Percentiles rank a stretch among this genome's conserved stretches.
phyloP scores from a whole-genome alignment of 2,888 invertebrate species.

The Neoascia interrupta region DNA sequence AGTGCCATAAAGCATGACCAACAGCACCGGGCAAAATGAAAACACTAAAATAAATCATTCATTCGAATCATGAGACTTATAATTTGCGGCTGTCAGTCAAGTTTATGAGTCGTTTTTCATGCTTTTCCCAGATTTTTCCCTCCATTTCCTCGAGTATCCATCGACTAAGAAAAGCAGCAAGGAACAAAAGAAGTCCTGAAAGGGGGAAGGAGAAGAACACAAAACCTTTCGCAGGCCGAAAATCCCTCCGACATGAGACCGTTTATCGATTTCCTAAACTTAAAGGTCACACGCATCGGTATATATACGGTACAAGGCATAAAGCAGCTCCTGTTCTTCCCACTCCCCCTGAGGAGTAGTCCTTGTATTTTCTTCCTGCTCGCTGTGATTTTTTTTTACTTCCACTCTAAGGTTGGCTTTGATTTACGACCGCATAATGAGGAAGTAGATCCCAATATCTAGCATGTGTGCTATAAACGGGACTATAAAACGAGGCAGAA shows the following conservation, averaged over 20 bases:
- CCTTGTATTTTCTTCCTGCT: too few species aligned
- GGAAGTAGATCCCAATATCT: constrained; percentile 39
- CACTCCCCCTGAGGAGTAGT: constrained; percentile 2
- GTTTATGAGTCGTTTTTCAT: constrained; percentile 54
- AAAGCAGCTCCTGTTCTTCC: neutral
- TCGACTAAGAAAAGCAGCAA: too few species aligned
- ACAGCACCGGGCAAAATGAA: constrained; percentile 18
- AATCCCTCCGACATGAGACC: constrained; percentile 30
- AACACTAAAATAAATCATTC: constrained; percentile 57
- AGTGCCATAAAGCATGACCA: constrained; percentile 46
- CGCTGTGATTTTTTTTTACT: too few species aligned
- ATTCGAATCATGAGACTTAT: constrained; percentile 62
- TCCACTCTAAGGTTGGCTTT: constrained; percentile 31
- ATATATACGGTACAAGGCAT: neutral
- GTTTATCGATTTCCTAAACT: constrained; percentile 46
- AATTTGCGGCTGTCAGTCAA: constrained; percentile 67
- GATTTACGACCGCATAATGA: constrained; percentile 52
- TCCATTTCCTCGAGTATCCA: neutral
- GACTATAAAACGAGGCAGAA: constrained; percentile 33
- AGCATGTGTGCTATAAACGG: constrained; percentile 31
- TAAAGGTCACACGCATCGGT: constrained; percentile 29
- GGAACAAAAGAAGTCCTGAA: constrained; percentile 1
- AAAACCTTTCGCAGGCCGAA: constrained; percentile 5
- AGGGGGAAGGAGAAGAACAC: neutral
- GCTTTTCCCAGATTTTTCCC: constrained; percentile 3